Percentiles rank a stretch among this genome's conserved stretches.
phyloP scores from a whole-genome alignment of 2,888 invertebrate species.

The Drosophila rubida region DNA sequence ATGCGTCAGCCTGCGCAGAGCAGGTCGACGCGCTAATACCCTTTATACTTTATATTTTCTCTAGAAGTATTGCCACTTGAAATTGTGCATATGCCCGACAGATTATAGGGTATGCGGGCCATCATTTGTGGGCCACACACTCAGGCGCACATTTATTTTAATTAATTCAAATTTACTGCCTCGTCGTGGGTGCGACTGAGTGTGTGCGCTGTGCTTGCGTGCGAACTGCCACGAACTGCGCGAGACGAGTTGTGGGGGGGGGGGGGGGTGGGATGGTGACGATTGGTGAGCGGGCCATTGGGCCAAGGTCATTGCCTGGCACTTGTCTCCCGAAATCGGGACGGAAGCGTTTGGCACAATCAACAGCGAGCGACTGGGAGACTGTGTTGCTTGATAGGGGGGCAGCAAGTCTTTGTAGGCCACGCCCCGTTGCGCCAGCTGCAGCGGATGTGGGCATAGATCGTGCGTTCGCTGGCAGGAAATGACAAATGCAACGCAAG shows the following conservation, averaged over 20 bases:
- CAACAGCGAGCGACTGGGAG: conserved; percentile 1
- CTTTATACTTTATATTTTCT: too few species aligned
- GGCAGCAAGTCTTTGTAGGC: conserved; percentile 24
- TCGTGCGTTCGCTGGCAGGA: conserved; percentile 18
- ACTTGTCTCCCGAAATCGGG: conserved; percentile 34
- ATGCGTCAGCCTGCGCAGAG: too few species aligned
- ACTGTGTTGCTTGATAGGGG: conserved; percentile 20
- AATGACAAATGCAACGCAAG: conserved; percentile 22
- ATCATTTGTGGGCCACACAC: conserved; percentile 36
- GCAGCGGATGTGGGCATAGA: conserved; percentile 21
- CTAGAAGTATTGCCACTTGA: too few species aligned
- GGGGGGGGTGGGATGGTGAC: too few species aligned
- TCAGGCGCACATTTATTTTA: conserved; percentile 29
- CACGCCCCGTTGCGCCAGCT: conserved; percentile 22
- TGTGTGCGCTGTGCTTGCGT: background rate
- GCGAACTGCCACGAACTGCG: background rate
- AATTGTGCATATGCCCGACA: background rate
- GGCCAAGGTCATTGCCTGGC: conserved; percentile 47
- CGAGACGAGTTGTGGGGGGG: conserved; percentile 1
- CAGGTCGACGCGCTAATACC: conserved; percentile 7
- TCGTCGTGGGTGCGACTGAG: background rate
- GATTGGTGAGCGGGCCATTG: too few species aligned
- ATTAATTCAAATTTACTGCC: conserved; percentile 47
- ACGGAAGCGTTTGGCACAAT: conserved; percentile 49
- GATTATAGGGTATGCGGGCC: conserved; percentile 8